phyloP scores from a whole-genome alignment of 1,140 invertebrate genomes.

The Portunus trituberculatus region DNA sequence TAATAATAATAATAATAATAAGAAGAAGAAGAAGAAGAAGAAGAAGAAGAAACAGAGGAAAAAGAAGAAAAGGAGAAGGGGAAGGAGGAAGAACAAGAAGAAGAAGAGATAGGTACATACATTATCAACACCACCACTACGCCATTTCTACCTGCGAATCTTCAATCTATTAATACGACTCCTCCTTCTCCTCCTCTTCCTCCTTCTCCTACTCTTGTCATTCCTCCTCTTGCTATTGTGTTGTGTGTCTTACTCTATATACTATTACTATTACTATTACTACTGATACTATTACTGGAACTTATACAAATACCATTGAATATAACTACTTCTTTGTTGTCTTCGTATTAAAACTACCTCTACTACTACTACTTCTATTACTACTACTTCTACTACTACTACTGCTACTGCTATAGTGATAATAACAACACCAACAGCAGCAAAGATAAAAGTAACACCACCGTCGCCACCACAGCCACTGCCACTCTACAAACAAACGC shows the following conservation, averaged over 20 bases:
- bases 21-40: too few species aligned
- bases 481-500: not conserved
- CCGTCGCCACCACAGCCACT: not conserved
- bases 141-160: too few species aligned
- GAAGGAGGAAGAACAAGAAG: too few species aligned
- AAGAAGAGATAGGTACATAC: too few species aligned
- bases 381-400: conserved; percentile 4
- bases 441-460: not conserved
- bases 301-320: not conserved
- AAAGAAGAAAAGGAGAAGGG: too few species aligned
- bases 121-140: too few species aligned
- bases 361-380: not conserved
- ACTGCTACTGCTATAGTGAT: not conserved
- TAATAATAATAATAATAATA: too few species aligned
- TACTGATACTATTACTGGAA: not conserved
- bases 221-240: not conserved
- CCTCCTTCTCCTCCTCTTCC: not conserved
- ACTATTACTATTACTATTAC: not conserved
- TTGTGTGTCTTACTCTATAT: not conserved
- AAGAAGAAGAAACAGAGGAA: too few species aligned
- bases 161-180: not conserved
- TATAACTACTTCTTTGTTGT: not conserved
- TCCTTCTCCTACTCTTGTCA: not conserved
- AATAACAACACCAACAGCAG: not conserved
- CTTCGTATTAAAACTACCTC: not conserved